Evolutionary conservation across 1,140 invertebrate species (phyloP), one percentile per base, ranked within the genome.

Genomic region (Drosophila sturtevanti): DNA sequence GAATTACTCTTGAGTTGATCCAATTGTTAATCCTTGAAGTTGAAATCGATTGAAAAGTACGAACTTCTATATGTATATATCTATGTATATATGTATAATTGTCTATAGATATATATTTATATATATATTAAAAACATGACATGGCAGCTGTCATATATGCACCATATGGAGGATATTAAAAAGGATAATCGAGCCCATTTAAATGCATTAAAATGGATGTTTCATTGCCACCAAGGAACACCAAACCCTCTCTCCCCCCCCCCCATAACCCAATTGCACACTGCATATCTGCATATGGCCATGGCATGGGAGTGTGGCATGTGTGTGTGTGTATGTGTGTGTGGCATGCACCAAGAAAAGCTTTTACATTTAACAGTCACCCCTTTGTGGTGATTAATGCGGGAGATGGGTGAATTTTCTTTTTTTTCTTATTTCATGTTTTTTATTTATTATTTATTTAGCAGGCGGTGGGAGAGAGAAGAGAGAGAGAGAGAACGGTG

Each of bases 101-200:
- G n/a, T n/a, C n/a, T n/a, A n/a, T n/a, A n/a, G n/a, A n/a, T n/a
- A n/a, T n/a, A n/a, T n/a, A n/a, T n/a, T 3, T 38, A n/a, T 38
- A 38, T 38, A 38, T 14, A 14, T 31, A 6, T 31, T 31, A 31
- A 6, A 52, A 12, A 16, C n/a, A 58, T 58, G 55, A 18, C 11
- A 58, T 65, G 74, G 56, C 70, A 64, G 70, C 65, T 48, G 41
- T 48, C 41, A 16, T 16, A 18, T 44, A 56, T 48, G 59, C 38
- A 35, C 71, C 79, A 82, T 77, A 85, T 80, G 72, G 64, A 64
- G 14, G 38, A 48, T 21, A 48, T 48, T 48, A 48, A 51, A 64
- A 55, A 67, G 27, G 52, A 63, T 87, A 87, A 87, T 86, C 79
- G 63, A 72, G 75, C 66, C 86, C 75, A 87, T 86, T 86, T 86